Percentiles rank a stretch among this genome's conserved stretches.
These are phyloP conservation scores for Calliopum simillimum DNA, from an alignment of 2,888 invertebrate species.

Conservation along the genomic window DNA sequence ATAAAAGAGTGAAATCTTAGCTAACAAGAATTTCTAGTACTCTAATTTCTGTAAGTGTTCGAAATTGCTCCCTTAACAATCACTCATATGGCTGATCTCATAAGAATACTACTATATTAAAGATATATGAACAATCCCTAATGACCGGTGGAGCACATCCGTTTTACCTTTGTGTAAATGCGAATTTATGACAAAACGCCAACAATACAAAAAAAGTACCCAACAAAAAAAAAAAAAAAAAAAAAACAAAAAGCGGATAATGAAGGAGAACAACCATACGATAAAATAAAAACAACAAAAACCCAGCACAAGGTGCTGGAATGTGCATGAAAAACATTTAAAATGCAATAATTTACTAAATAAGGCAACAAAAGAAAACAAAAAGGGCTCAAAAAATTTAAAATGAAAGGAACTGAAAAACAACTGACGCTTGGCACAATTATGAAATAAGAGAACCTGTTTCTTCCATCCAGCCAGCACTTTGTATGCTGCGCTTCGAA, in stretches of 20 bases:
- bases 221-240: background rate
- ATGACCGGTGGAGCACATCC: background rate
- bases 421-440: constrained; percentile 57
- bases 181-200: background rate
- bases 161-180: background rate
- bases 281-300: background rate
- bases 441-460: constrained; percentile 51
- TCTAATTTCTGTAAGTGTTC: too few species aligned
- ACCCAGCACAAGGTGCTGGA: constrained; percentile 20
- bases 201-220: background rate
- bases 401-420: constrained; percentile 37
- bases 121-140: constrained; percentile 1
- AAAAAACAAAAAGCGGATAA: constrained; percentile 10
- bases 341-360: constrained; percentile 60
- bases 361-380: constrained; percentile 44
- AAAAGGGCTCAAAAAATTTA: constrained; percentile 35
- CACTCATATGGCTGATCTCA: too few species aligned
- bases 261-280: constrained; percentile 12
- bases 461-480: background rate
- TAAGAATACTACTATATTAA: background rate
- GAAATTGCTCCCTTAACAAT: too few species aligned
- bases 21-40: too few species aligned
- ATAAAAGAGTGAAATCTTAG: too few species aligned
- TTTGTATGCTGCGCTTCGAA: background rate
- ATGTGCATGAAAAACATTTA: constrained; percentile 46